Evolutionary conservation across 1,140 invertebrate genomes (phyloP).

Genomic region (Eurosta solidaginis): DNA sequence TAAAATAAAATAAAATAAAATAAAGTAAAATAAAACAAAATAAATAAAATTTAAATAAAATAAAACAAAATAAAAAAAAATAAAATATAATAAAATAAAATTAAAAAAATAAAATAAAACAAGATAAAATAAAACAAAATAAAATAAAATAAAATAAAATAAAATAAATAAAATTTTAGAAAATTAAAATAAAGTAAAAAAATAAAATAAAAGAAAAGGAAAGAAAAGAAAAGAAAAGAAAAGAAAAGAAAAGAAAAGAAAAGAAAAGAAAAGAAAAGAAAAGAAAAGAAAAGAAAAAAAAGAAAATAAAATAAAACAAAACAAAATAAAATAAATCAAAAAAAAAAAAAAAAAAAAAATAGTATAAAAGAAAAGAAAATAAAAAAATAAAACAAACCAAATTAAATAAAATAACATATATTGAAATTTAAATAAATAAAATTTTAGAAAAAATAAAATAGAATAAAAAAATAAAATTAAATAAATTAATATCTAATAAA

Average conservation of each 20-base stretch:
- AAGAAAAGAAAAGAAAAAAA: not conserved
- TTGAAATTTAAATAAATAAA: no score
- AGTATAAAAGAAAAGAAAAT: no score
- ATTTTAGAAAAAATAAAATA: no score
- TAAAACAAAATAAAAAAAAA: not conserved
- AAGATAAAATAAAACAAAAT: not conserved
- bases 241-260: not conserved
- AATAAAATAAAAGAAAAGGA: not conserved
- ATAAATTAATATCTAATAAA: no score
- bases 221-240: not conserved
- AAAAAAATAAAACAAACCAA: no score
- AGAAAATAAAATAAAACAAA: not conserved
- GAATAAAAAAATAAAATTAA: no score
- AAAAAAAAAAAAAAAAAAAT: not conserved
- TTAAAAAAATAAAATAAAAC: not conserved
- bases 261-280: not conserved
- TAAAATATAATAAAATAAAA: not conserved
- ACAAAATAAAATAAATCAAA: not conserved
- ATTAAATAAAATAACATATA: no score
- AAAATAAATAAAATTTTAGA: not conserved
- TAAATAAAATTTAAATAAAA: slow-evolving; percentile 1
- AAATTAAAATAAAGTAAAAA: not conserved
- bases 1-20: not conserved
- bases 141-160: not conserved
- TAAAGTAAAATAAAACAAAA: slow-evolving; percentile 25